phyloP scores from a whole-genome alignment of 2,888 invertebrate genomes.

The Microplitis manilae region DNA sequence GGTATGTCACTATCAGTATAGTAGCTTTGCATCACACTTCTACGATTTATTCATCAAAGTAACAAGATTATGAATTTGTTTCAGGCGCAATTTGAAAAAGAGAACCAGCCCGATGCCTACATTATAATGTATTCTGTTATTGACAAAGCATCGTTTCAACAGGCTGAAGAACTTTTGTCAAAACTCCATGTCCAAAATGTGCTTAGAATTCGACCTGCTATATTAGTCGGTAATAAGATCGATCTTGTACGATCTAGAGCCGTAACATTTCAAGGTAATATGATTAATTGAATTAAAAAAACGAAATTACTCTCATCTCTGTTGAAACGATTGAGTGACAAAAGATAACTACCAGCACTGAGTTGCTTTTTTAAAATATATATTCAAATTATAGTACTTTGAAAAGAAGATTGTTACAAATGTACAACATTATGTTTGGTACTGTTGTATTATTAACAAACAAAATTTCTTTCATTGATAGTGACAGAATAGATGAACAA shows the following conservation, averaged over 20 bases:
- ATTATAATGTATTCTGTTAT: constrained; percentile 93
- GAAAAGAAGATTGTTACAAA: too few species aligned
- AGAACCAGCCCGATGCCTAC: constrained; percentile 86
- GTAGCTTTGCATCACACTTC: too few species aligned
- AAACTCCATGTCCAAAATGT: constrained; percentile 86
- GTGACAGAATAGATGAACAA: too few species aligned
- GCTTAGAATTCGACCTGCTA: constrained; percentile 83
- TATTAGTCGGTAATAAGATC: constrained; percentile 94
- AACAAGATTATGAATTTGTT: constrained; percentile 40
- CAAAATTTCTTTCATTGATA: too few species aligned
- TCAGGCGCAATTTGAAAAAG: constrained; percentile 83
- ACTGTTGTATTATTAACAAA: too few species aligned
- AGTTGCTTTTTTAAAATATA: too few species aligned
- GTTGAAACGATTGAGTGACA: too few species aligned
- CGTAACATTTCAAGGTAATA: constrained; percentile 89
- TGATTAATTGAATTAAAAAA: constrained; percentile 36
- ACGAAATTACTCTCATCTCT: too few species aligned
- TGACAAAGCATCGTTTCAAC: constrained; percentile 89
- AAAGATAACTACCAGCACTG: too few species aligned
- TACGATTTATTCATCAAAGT: neutral
- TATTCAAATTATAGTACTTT: too few species aligned
- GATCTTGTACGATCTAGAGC: constrained; percentile 92
- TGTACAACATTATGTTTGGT: too few species aligned
- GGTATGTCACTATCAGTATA: too few species aligned
- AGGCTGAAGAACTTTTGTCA: constrained; percentile 85